A percentile compares a stretch with the other conserved stretches of the same genome.
phyloP scores from a whole-genome alignment of 2,113 vertebrate species.

The Ceyx cyanopectus region DNA sequence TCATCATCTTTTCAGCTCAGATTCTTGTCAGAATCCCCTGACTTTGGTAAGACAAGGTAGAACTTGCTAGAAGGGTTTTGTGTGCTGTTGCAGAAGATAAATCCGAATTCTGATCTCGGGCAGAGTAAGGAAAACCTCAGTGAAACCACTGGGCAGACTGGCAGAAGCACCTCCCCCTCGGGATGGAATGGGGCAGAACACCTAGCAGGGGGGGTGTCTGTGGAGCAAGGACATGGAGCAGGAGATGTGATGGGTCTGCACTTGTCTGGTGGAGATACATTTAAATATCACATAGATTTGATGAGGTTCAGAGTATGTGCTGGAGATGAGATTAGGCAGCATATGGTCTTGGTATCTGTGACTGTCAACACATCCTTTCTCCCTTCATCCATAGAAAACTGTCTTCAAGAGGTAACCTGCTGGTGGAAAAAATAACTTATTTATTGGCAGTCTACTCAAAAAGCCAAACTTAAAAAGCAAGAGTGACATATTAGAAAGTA shows the following conservation, averaged over 20 bases:
- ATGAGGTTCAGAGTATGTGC: constrained; percentile 41
- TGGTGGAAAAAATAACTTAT: constrained; percentile 38
- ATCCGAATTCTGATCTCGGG: neutral
- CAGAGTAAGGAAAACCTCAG: neutral
- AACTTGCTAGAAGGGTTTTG: neutral
- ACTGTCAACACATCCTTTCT: constrained; percentile 70
- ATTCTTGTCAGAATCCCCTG: neutral
- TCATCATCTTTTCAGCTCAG: neutral
- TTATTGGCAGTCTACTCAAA: constrained; percentile 48
- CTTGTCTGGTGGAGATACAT: neutral
- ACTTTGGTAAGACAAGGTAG: neutral
- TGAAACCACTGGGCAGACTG: neutral
- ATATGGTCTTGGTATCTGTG: constrained; percentile 65
- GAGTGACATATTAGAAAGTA: constrained; percentile 33
- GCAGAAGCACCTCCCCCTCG: neutral
- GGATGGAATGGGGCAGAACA: neutral
- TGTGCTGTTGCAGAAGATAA: neutral
- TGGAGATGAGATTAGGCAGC: constrained; percentile 59
- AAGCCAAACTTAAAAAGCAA: constrained; percentile 33
- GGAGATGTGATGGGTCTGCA: neutral
- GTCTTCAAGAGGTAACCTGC: constrained; percentile 47
- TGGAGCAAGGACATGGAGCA: neutral
- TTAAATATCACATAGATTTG: constrained; percentile 35
- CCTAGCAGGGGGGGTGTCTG: neutral
- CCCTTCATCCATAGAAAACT: constrained; percentile 47